phyloP scores from a whole-genome alignment of 2,888 invertebrate species.

The Iselma pallidipennis region DNA sequence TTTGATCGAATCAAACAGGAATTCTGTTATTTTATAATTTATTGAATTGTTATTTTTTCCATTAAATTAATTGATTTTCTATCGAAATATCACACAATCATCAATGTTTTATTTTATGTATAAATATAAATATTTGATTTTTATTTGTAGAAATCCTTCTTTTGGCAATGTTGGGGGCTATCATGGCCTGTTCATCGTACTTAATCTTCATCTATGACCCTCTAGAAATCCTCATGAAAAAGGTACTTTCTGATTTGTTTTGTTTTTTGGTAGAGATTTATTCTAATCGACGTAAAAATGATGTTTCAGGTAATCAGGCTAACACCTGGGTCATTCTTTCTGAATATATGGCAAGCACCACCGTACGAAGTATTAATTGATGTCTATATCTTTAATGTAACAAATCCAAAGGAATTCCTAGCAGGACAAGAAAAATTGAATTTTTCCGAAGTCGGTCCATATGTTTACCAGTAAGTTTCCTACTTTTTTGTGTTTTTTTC shows the following conservation, averaged over 20 bases:
- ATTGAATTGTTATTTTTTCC: slow-evolving; percentile 1
- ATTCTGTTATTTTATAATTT: neutral
- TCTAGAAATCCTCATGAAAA: slow-evolving; percentile 42
- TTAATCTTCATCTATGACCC: slow-evolving; percentile 50
- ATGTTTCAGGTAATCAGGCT: slow-evolving; percentile 44
- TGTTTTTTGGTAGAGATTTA: neutral
- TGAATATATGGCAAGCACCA: slow-evolving; percentile 66
- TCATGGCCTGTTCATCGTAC: slow-evolving; percentile 46
- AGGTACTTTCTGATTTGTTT: slow-evolving; percentile 36
- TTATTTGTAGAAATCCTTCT: slow-evolving; percentile 47
- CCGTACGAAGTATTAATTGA: slow-evolving; percentile 68
- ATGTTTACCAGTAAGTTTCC: slow-evolving; percentile 74
- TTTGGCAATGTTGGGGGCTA: slow-evolving; percentile 46
- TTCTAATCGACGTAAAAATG: neutral
- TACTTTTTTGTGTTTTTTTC: slow-evolving; percentile 4
- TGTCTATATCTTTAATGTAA: slow-evolving; percentile 77
- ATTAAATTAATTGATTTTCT: neutral
- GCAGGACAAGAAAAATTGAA: slow-evolving; percentile 68
- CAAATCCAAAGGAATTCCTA: slow-evolving; percentile 73
- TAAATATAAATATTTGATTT: too few relatives aligned
- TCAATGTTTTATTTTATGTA: neutral
- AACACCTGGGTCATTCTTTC: slow-evolving; percentile 60
- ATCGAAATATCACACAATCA: neutral
- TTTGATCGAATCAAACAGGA: neutral
- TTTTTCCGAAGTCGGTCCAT: slow-evolving; percentile 77